Evolutionary conservation across 2,797 vertebrate genomes (phyloP), one percentile per base, ranked within the genome.

Genomic region (Hafferia zeledoni): DNA sequence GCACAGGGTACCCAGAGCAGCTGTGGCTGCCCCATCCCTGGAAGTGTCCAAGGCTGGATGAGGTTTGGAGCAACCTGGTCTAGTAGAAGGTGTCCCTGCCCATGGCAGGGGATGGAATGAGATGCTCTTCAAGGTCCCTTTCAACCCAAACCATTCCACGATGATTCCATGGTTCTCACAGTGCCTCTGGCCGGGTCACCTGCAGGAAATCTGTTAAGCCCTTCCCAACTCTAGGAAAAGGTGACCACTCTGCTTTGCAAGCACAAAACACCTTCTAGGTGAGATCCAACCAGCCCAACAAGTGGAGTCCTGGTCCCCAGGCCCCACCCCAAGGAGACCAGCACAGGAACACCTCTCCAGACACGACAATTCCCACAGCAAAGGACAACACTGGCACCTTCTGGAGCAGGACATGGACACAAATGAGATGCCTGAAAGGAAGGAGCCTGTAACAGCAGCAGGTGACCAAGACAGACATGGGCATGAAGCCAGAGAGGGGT

Each of bases 371-470:
- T 77, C 43, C 72, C 60, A 39, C 78, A 70, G 84, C 49, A 65
- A 74, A 71, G 47, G 31, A 22, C 46, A 67, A 64, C 49, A 2
- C 20, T 2, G 24, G 43, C 7, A 3, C 17, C 1, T 43, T 94
- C 7, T 65, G 46, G 83, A 90, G 74, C 46, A 53, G 60, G 69
- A 56, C 20, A 13, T 0, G 7, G 46, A 69, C 47, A 43, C 77
- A 79, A 82, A 82, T 37, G 10, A 25, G 13, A 17, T 1, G 28
- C 67, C 30, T 17, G 27, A 67, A 65, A 57, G 80, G 30, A 75
- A 63, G 2, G 55, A 82, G 78, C 85, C 86, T 91, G 83, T 53
- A 55, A 14, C 33, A 78, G 87, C 93, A 59, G 35, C 61, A 8
- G 50, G 72, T 20, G 91, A 78, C 18, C 86, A 72, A 91, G 83